phyloP scores from a whole-genome alignment of 2,797 vertebrate species.

The Aulostomus chinensis region DNA sequence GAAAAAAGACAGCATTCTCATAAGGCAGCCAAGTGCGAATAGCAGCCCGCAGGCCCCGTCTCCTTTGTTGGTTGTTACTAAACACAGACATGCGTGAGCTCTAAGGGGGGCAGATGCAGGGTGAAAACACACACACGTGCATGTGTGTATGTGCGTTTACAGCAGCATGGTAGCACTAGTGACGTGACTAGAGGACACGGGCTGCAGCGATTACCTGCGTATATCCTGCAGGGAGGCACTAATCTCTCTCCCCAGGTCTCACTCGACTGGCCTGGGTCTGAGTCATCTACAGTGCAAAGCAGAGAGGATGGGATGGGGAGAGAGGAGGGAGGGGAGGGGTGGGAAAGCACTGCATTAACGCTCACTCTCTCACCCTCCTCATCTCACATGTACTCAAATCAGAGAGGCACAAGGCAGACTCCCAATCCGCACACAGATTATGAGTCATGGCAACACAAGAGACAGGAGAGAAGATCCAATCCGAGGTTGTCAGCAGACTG shows the following conservation, averaged over 20 bases:
- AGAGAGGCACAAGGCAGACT: slow-evolving; percentile 58
- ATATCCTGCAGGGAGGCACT: slow-evolving; percentile 89
- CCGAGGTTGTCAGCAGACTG: slow-evolving; percentile 26
- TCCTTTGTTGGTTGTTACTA: slow-evolving; percentile 24
- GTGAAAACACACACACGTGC: slow-evolving; percentile 66
- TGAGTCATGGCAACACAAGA: slow-evolving; percentile 63
- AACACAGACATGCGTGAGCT: slow-evolving; percentile 72
- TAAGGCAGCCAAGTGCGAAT: slow-evolving; percentile 58
- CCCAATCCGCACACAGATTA: slow-evolving; percentile 54
- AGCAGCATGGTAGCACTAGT: slow-evolving; percentile 41
- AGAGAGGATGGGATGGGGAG: slow-evolving; percentile 78
- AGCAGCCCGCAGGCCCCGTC: slow-evolving; percentile 8
- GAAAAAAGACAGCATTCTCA: slow-evolving; percentile 53
- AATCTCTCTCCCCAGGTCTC: slow-evolving; percentile 90
- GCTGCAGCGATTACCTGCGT: slow-evolving; percentile 86
- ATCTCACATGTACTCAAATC: slow-evolving; percentile 55
- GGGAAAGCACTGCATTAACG: slow-evolving; percentile 83
- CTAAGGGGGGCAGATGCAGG: slow-evolving; percentile 55
- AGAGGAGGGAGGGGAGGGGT: slow-evolving; percentile 57
- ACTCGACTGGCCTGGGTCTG: slow-evolving; percentile 89
- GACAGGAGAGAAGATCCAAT: slow-evolving; percentile 45
- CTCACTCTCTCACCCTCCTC: slow-evolving; percentile 63
- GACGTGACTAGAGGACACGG: slow-evolving; percentile 49
- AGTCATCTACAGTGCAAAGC: slow-evolving; percentile 92
- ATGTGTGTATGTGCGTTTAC: slow-evolving; percentile 58